A percentile compares a stretch with the other conserved stretches of the same genome.
phyloP scores from a whole-genome alignment of 2,113 vertebrate species.

The Alligator sinensis region DNA sequence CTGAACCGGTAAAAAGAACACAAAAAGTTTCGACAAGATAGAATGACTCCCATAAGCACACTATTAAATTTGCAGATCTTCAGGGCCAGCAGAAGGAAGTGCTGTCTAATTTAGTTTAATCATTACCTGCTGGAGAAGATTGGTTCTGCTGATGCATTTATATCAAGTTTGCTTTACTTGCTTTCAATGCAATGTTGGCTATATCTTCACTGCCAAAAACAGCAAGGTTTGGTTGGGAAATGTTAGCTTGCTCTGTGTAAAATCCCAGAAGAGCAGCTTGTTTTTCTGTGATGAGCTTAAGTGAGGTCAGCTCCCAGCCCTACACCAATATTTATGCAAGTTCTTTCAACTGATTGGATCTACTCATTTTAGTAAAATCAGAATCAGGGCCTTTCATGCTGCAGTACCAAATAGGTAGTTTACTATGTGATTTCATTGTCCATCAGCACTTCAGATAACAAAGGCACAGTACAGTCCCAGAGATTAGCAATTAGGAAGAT shows the following conservation, averaged over 20 bases:
- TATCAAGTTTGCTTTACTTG: background rate
- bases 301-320: background rate
- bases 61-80: constrained; percentile 52
- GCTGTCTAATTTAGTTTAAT: background rate
- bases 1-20: background rate
- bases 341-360: background rate
- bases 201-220: background rate
- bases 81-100: constrained; percentile 61
- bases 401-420: background rate
- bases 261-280: background rate
- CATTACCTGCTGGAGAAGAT: background rate
- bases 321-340: background rate
- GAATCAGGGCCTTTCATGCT: background rate
- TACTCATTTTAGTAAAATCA: background rate
- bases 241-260: background rate
- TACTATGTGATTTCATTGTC: background rate
- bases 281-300: background rate
- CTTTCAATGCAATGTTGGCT: background rate
- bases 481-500: background rate
- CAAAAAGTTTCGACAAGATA: background rate
- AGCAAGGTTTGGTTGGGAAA: background rate
- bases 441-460: background rate
- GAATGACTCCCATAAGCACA: background rate
- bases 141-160: background rate
- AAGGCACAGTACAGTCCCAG: background rate